Evolutionary conservation across 2,888 invertebrate genomes (phyloP).

Genomic region (Himalopsyche japonica): DNA sequence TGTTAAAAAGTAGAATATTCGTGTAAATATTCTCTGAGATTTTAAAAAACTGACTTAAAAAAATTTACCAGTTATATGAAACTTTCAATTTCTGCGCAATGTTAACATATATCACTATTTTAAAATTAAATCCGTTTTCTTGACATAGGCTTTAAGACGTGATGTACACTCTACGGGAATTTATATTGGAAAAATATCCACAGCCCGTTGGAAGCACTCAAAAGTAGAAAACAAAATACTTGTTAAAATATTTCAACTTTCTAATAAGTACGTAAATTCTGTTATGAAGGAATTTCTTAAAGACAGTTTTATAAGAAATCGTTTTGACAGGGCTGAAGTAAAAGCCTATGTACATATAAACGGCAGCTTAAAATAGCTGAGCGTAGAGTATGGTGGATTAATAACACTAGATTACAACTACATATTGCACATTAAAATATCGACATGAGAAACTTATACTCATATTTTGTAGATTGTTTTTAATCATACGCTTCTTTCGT

Average conservation of each 20-base stretch:
- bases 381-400: no score
- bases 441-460: no score
- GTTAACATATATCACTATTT: background rate
- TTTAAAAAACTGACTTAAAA: no score
- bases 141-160: background rate
- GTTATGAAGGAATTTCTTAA: slow-evolving; percentile 20
- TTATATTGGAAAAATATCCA: background rate
- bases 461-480: no score
- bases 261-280: background rate
- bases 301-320: slow-evolving; percentile 27
- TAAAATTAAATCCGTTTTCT: background rate
- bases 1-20: no score
- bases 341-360: background rate
- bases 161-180: background rate
- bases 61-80: no score
- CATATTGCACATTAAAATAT: no score
- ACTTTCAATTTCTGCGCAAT: no score
- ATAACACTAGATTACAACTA: no score
- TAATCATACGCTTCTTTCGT: no score
- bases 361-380: no score
- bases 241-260: slow-evolving; percentile 13
- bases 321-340: slow-evolving; percentile 1
- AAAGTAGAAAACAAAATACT: slow-evolving; percentile 21
- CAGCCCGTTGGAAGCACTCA: background rate
- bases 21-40: no score